Evolutionary conservation across 2,888 invertebrate species (phyloP), one percentile per base, ranked within the genome.

Genomic region (Branchellion lobata): DNA sequence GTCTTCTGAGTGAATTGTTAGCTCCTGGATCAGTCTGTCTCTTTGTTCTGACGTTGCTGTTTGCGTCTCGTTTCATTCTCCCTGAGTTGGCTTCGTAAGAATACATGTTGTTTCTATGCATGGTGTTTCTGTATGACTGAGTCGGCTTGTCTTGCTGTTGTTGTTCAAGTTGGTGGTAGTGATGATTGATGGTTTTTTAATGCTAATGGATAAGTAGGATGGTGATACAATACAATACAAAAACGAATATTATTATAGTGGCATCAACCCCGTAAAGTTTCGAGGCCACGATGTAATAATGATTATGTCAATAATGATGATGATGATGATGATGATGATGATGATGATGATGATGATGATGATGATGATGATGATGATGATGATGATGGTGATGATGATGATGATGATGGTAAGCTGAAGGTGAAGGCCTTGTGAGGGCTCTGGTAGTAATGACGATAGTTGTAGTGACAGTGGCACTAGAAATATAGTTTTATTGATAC

Each of bases 21-120:
- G 29, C 3, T 3, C 31, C 69, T 57, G 61, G 8, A 5, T 11
- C 29, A 5, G 69, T 69, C 3, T 69, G 5, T 69, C 69, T 14
- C 34, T 69, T 69, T 34, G 5, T 31, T 18, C 69, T 31, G 33
- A 5, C 14, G 69, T 21, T 21, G 34, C 5, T 11, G 8, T 57
- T 21, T 27, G 24, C 34, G 1, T 69, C 21, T 57, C 5, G 3
- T 24, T 57, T n/a, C 3, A n/a, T 14, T 57, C 21, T 57, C 21
- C 21, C 21, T 57, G n/a, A 18, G 24, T 57, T 87, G 0, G 69
- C 76, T 8, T 87, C 86, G 31, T 81, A 81, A 14, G 82, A 81
- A 80, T 87, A 87, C 65, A 87, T 87, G 86, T 96, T 94, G 83
- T 95, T 47, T 18, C 18, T 14, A 47, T 14, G 8, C 8, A 47